Evolutionary conservation across 2,797 vertebrate genomes (phyloP).

Genomic region (Crenuchus spilurus): DNA sequence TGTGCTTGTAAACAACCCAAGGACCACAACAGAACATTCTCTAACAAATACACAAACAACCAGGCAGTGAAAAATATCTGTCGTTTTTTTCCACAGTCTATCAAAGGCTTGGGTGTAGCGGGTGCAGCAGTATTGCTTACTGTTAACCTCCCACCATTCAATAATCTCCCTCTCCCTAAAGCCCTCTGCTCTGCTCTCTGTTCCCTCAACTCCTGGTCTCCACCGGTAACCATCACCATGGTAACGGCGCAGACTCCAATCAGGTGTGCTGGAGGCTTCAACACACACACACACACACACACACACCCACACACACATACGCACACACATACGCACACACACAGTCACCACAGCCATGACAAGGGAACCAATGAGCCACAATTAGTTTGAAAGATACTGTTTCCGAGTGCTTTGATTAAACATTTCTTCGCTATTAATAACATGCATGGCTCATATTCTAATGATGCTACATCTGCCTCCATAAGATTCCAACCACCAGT

Average conservation of each 20-base stretch:
- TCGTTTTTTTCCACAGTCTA: neutral
- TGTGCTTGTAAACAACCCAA: neutral
- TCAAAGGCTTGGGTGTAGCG: neutral
- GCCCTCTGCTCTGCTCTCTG: constrained; percentile 51
- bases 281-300: neutral
- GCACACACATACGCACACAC: neutral
- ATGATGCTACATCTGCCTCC: too few relatives aligned
- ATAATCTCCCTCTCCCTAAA: constrained; percentile 61
- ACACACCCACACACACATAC: constrained; percentile 3
- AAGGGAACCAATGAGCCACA: neutral
- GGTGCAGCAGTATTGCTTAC: constrained; percentile 19
- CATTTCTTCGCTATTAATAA: too few relatives aligned
- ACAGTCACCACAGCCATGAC: neutral
- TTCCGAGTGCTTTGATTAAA: too few relatives aligned
- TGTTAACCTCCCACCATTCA: constrained; percentile 52
- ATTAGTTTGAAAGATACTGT: constrained; percentile 10
- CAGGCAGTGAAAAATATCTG: neutral
- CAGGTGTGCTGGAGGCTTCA: constrained; percentile 58
- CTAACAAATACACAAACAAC: constrained; percentile 9
- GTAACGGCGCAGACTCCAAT: constrained; percentile 70
- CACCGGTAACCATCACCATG: constrained; percentile 77
- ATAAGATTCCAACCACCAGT: too few relatives aligned
- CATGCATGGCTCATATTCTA: too few relatives aligned
- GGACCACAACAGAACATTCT: too few relatives aligned
- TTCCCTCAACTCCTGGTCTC: constrained; percentile 69